Base-by-base conservation (phyloP, 2,888 invertebrate genomes). In the Diogma glabrata region DNA sequence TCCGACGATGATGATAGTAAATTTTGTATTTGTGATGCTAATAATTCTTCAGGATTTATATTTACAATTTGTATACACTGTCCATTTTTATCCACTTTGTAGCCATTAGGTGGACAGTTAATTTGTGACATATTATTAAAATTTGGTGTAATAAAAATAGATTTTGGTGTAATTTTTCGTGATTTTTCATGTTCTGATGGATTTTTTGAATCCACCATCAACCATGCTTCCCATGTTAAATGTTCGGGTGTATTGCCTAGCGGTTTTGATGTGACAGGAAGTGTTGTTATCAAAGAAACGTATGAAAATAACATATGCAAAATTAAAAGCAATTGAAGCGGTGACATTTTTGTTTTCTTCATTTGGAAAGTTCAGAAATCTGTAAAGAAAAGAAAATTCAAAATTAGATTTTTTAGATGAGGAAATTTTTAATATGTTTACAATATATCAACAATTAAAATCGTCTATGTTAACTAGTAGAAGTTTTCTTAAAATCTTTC, bases 181-280 rank as follows among this genome's bases (percentile, higher is more conserved):
- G 65, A 61, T 60, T 67, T 67, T 45, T 64, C 65, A 19, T 62
- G 59, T 12, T 58, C 60, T 38, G 64, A 63, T 14, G 62, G 62
- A 43, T 51, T 51, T 17, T 38, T 38, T 28, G 40, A 23, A 2
- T 66, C 64, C 51, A 69, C 57, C 52, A 65, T 64, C 24, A 67
- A 60, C 67, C 68, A 68, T 14, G 66, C 67, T 53, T 70, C 64
- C 69, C 69, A 70, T 10, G 69, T 69, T 51, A 67, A 55, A 50
- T 65, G 61, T 54, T 70, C 69, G 3, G 64, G 67, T 17, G 65
- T 67, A 52, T 64, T 65, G 56, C 67, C 70, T 22, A 70, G 65
- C 50, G 69, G 70, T 17, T 70, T 66, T 49, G 69, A 70, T 28
- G 70, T 70, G 40, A 70, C 64, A 26, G 69, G 69, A 57, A 69